These are phyloP conservation scores for Euphydryas editha DNA, from an alignment of 2,888 invertebrate species.

Conservation along the genomic window DNA sequence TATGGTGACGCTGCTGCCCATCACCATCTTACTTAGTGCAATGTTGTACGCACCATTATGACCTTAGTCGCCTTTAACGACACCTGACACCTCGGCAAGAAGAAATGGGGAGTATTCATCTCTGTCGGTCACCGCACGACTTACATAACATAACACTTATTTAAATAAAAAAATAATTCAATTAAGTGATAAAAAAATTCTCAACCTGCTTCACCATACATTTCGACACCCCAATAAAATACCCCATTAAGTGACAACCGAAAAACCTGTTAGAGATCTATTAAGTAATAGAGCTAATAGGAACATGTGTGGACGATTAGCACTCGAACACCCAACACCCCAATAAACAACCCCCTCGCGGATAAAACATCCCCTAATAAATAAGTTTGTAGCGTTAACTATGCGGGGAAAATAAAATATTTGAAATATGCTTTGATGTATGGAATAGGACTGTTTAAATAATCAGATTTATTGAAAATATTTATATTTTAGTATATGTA, in stretches of 20 bases:
- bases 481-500: too few relatives aligned
- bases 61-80: too few relatives aligned
- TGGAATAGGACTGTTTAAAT: constrained; percentile 31
- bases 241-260: constrained; percentile 29
- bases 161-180: background rate
- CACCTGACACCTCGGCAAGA: too few relatives aligned
- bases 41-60: too few relatives aligned
- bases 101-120: too few relatives aligned
- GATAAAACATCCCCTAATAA: constrained; percentile 19
- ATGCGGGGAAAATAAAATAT: background rate
- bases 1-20: too few relatives aligned
- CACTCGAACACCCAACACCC: constrained; percentile 21
- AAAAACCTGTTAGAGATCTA: constrained; percentile 39
- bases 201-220: constrained; percentile 3
- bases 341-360: constrained; percentile 2
- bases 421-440: constrained; percentile 12
- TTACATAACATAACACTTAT: background rate
- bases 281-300: constrained; percentile 35
- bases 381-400: constrained; percentile 18
- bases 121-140: too few relatives aligned
- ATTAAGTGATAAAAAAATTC: constrained; percentile 2
- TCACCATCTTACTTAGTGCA: too few relatives aligned
- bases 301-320: constrained; percentile 35
- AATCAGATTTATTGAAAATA: too few relatives aligned
- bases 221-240: constrained; percentile 20